Conservation (phyloP, 2,113 vertebrate species). For the Centropus unirufus region DNA sequence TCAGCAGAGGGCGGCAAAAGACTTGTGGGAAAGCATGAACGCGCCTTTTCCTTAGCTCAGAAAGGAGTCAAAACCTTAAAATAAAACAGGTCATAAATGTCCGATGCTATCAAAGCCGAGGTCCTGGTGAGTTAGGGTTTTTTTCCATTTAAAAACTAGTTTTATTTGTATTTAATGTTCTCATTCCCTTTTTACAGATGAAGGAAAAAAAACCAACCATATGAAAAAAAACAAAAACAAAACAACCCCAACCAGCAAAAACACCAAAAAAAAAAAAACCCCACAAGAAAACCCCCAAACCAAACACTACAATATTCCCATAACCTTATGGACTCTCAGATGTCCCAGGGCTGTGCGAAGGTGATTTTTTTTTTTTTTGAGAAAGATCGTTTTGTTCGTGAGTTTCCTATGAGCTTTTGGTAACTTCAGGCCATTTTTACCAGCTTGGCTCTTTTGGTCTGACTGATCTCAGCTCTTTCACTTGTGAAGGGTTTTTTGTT, state of each 20-base stretch:
- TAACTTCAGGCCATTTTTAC: not conserved
- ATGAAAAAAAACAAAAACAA: no score
- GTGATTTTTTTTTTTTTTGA: not conserved
- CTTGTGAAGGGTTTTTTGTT: not conserved
- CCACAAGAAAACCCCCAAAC: not conserved
- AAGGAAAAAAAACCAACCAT: no score
- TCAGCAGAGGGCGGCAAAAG: constrained; percentile 40
- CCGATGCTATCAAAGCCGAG: not conserved
- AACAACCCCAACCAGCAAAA: not conserved
- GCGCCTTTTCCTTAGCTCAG: no score
- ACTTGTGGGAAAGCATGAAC: not conserved
- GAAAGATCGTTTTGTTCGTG: rapidly evolving
- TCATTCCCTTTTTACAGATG: not conserved
- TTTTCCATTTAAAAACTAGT: not conserved
- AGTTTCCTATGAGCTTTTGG: not conserved
- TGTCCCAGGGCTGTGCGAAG: not conserved
- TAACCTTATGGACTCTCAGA: not conserved
- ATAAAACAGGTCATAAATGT: rapidly evolving
- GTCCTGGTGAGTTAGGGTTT: rapidly evolving
- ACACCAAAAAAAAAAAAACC: no score
- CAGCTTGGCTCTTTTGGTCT: not conserved
- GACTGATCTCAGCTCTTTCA: not conserved
- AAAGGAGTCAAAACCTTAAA: rapidly evolving
- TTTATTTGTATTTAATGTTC: not conserved
- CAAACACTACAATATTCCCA: not conserved